A percentile compares a stretch with the other conserved stretches of the same genome.
phyloP scores from a whole-genome alignment of 92 coral and sea anemone species.

The Porites evermanni region DNA sequence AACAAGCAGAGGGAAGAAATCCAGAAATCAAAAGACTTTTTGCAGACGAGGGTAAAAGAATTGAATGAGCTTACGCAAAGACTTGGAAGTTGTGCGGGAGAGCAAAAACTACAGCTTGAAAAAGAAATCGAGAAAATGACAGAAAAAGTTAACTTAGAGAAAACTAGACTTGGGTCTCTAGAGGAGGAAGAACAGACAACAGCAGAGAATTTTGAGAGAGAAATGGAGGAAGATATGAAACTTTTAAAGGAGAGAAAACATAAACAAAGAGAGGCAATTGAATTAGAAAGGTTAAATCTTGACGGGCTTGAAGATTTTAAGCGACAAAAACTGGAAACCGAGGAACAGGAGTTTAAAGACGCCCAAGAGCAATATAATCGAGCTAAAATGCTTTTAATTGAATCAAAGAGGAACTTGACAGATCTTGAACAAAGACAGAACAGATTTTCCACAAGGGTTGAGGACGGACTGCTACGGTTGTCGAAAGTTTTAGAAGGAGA shows the following conservation, averaged over 20 bases:
- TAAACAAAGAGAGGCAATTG: constrained; percentile 70
- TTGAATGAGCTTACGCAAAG: constrained; percentile 55
- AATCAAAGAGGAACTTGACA: constrained; percentile 64
- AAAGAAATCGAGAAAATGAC: constrained; percentile 43
- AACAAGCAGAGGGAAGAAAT: constrained; percentile 55
- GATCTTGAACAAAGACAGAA: constrained; percentile 74
- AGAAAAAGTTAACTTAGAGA: constrained; percentile 39
- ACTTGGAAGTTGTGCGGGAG: constrained; percentile 59
- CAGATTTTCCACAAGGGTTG: constrained; percentile 63
- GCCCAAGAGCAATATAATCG: constrained; percentile 79
- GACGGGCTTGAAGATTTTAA: constrained; percentile 80
- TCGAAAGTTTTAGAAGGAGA: constrained; percentile 74
- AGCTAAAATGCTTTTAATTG: constrained; percentile 75
- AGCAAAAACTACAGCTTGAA: constrained; percentile 48
- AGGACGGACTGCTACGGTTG: constrained; percentile 70
- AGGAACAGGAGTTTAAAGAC: constrained; percentile 77
- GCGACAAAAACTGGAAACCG: constrained; percentile 67
- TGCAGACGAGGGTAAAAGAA: constrained; percentile 42
- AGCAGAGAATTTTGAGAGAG: constrained; percentile 66
- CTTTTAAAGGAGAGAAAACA: constrained; percentile 61
- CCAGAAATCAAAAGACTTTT: constrained; percentile 43
- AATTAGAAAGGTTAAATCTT: constrained; percentile 66
- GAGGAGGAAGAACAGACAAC: constrained; percentile 76
- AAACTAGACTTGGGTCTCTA: constrained; percentile 51
- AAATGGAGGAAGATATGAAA: constrained; percentile 67